These are phyloP conservation scores for Sebastes variabilis DNA, from an alignment of 2,797 vertebrate genomes.

Conservation along the genomic window DNA sequence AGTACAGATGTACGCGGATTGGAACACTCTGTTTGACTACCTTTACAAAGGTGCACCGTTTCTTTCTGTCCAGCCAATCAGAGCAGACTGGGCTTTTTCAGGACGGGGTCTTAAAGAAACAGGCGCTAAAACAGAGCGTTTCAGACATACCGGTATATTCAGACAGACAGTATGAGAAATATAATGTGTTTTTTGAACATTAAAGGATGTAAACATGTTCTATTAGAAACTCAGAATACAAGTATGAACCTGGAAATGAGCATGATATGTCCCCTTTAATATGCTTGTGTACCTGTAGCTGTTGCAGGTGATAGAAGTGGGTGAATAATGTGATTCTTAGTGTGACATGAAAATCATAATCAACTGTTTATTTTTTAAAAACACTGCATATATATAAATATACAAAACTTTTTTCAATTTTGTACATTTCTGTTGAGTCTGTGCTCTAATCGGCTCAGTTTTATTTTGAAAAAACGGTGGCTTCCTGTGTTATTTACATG, in stretches of 20 bases:
- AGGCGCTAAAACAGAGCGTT: no score
- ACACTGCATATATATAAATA: background rate
- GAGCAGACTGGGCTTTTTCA: no score
- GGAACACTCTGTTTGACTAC: no score
- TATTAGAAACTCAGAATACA: background rate
- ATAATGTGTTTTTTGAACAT: no score
- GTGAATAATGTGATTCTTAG: background rate
- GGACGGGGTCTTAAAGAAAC: no score
- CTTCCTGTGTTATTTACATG: background rate
- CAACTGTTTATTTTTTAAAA: slow-evolving; percentile 12
- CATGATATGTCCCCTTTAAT: background rate
- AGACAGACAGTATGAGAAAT: no score
- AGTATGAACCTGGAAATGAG: background rate
- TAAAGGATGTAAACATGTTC: no score
- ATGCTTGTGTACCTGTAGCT: background rate
- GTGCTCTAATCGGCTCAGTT: background rate
- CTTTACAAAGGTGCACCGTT: no score
- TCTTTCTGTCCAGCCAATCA: no score
- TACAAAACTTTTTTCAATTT: background rate
- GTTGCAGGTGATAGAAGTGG: no score
- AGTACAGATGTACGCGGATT: no score
- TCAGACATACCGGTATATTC: no score
- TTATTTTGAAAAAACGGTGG: background rate
- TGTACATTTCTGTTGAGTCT: background rate
- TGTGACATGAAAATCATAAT: background rate